Conservation (phyloP, 1,140 invertebrate genomes). For the Macrosteles quadrilineatus region DNA sequence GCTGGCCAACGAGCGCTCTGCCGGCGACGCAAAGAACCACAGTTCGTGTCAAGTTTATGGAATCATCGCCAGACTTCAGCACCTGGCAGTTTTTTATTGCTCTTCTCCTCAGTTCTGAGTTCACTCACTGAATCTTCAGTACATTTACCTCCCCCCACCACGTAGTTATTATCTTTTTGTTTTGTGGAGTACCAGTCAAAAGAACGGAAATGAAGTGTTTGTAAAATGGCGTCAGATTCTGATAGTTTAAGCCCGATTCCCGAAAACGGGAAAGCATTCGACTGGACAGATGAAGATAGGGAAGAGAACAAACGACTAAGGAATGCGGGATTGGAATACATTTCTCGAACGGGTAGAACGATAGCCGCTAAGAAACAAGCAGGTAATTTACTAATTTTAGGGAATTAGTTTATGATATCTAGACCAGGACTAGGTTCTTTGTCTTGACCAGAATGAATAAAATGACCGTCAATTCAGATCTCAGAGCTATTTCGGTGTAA, state of each 20-base stretch:
- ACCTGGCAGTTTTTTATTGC: conserved; percentile 3
- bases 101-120: not conserved
- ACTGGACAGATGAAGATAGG: conserved; percentile 21
- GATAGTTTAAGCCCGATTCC: conserved; percentile 10
- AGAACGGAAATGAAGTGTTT: conserved; percentile 28
- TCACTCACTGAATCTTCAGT: no score
- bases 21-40: not conserved
- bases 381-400: conserved; percentile 45
- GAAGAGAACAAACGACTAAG: conserved; percentile 50
- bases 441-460: not conserved
- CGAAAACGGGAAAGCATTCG: not conserved
- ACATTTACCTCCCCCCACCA: conserved; percentile 17
- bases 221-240: conserved; percentile 32
- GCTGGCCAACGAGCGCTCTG: not conserved
- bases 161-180: conserved; percentile 2
- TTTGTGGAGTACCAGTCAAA: conserved; percentile 14
- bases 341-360: conserved; percentile 52
- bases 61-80: conserved; percentile 13
- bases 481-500: no score
- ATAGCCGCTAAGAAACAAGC: conserved; percentile 53
- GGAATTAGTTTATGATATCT: not conserved
- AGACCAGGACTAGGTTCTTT: conserved; percentile 7
- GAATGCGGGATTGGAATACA: conserved; percentile 52
- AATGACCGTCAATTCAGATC: no score
- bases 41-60: not conserved